phyloP scores from a whole-genome alignment of 2,113 vertebrate genomes.

The Turnix velox region DNA sequence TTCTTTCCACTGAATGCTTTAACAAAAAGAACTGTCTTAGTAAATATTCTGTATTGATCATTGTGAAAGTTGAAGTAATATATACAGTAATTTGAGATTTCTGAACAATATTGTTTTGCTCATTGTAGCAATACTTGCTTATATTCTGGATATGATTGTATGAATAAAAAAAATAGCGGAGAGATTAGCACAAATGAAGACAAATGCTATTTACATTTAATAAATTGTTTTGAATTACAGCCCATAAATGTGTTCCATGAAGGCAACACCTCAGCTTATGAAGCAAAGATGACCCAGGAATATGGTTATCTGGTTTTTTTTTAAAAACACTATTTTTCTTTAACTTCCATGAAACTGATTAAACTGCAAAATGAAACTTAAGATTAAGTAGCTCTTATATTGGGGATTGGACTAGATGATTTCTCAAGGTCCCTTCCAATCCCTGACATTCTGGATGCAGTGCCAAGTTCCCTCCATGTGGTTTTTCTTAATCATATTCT shows the following conservation, averaged over 20 bases:
- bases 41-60: background rate
- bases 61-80: background rate
- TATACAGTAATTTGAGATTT: background rate
- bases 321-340: background rate
- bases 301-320: background rate
- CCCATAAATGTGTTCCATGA: background rate
- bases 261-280: background rate
- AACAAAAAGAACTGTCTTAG: background rate
- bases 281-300: background rate
- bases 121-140: background rate
- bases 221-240: background rate
- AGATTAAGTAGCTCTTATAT: background rate
- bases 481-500: background rate
- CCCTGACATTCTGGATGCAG: no score
- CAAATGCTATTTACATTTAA: background rate
- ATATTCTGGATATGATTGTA: background rate
- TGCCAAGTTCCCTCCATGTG: background rate
- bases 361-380: background rate
- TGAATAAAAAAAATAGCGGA: background rate
- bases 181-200: background rate
- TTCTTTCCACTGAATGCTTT: background rate
- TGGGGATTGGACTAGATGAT: no score
- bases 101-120: background rate
- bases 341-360: background rate
- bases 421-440: no score